Base-by-base conservation (phyloP, 2,113 vertebrate species). In the Indicator indicator region DNA sequence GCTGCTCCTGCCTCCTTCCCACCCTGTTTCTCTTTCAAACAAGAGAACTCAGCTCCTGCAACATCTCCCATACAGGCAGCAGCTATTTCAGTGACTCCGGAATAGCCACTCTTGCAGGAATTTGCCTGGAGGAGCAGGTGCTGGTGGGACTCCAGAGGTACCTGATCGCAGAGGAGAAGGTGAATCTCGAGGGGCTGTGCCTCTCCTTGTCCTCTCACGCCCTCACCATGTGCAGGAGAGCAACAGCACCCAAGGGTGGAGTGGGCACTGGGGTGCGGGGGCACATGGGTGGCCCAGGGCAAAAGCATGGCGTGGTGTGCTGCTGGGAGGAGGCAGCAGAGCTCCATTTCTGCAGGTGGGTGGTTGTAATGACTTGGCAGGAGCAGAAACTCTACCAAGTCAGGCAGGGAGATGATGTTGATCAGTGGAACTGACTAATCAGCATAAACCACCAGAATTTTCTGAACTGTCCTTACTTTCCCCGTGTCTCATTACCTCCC, bases 381-480 rank as follows among this genome's bases (percentile, higher is more conserved):
- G 77, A 92, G 74, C 72, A 95, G 93, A 81, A 93, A 83, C 54
- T 44, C 62, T 26, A 56, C 52, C 6, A 88, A 94, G 67, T 63
- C 81, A 82, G 62, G n/a, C 83, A 92, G 80, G 82, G 88, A 69
- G 62, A 38, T 58, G 89, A 64, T 50, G 54, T 21, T 62, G 88
- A 86, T 59, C 24, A 4, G 71, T 76, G 59, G 68, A 40, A 87
- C 69, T 76, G 74, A 87, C 77, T 86, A 82, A 81, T 24, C 72
- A 56, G 87, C 48, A 60, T 67, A 82, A 90, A n/a, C 16, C 46
- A 81, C 64, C 50, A 94, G 83, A 89, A 84, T 46, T 52, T 95
- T 77, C 87, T n/a, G 30, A 86, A 19, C 50, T 28, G 38, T 86
- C 77, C 56, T 40, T 17, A 11, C 30, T 38, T 75, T 65, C 24